Base-by-base conservation (phyloP, 2,113 vertebrate species). In the Rhinoderma darwinii region DNA sequence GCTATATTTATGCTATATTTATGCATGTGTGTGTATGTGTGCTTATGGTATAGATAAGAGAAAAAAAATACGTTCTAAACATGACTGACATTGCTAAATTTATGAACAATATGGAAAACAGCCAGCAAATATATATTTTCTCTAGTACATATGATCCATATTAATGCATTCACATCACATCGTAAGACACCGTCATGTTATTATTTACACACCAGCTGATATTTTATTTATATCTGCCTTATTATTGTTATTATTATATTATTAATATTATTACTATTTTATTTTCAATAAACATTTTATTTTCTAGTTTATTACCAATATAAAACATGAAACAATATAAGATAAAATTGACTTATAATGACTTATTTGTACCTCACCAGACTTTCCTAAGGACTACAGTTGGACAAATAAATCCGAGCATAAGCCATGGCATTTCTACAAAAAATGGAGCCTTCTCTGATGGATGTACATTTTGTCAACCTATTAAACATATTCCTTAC, bases 281-380 rank as follows among this genome's bases (percentile, higher is more conserved):
- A 22, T 59, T 22, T n/a, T n/a, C n/a, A n/a, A n/a, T n/a, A n/a
- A n/a, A 59, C n/a, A 59, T 59, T 59, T 59, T 3, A 59, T n/a
- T n/a, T n/a, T n/a, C n/a, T n/a, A n/a, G n/a, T n/a, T n/a, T n/a
- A n/a, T 68, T 32, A 30, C 27, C 27, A 68, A 14, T 30, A 30
- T 77, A 51, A 10, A 11, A 77, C 0, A 20, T 50, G 11, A 32
- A n/a, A 22, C 22, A 43, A 22, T n/a, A 54, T 32, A 51, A 32
- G 4, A 79, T 20, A 79, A 3, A 59, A 39, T 54, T 78, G 27
- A 78, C 44, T 51, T 94, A 95, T 96, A 95, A 95, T 94, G 94
- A 96, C 93, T 95, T 96, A 94, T 96, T 96, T 96, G 94, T 95
- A 91, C 94, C 95, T 94, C 94, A 95, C 94, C 95, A 95, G 94